Evolutionary conservation across 2,113 vertebrate genomes (phyloP).

Genomic region (Misgurnus mizolepis): DNA sequence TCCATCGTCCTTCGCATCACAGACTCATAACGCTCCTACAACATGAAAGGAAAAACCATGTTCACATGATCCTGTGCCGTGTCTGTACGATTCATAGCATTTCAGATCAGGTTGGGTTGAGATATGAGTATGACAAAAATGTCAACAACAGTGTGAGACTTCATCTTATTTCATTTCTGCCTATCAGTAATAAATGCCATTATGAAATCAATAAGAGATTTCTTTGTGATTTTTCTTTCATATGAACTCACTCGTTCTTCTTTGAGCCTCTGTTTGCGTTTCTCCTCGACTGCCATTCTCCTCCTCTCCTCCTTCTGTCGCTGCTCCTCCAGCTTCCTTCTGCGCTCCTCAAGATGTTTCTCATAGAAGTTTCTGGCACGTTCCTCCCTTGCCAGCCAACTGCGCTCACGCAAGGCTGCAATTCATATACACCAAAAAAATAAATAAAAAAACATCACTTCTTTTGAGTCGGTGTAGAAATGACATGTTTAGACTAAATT

Average conservation of each 20-base stretch:
- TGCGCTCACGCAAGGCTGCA: conserved; percentile 81
- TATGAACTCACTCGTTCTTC: conserved; percentile 82
- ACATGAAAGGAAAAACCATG: conserved; percentile 34
- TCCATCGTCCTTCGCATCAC: conserved; percentile 87
- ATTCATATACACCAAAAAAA: background rate
- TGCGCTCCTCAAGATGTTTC: conserved; percentile 88
- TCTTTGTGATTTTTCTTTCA: background rate
- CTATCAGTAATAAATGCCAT: too few species aligned
- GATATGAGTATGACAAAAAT: too few species aligned
- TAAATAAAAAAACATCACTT: too few species aligned
- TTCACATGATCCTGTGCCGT: background rate
- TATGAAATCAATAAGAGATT: too few species aligned
- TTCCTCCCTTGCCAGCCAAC: conserved; percentile 85
- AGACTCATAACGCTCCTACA: conserved; percentile 86
- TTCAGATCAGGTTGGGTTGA: background rate
- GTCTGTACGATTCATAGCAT: background rate
- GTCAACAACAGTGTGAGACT: too few species aligned
- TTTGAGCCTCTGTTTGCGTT: conserved; percentile 83
- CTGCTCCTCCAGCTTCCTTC: conserved; percentile 86
- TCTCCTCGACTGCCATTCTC: conserved; percentile 87
- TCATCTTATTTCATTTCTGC: too few species aligned
- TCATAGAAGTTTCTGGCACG: conserved; percentile 84
- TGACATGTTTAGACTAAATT: background rate
- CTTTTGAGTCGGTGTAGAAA: too few species aligned
- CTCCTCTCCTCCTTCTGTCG: conserved; percentile 84